These are phyloP conservation scores for Panurus biarmicus DNA, from an alignment of 2,113 vertebrate species.

Conservation along the genomic window DNA sequence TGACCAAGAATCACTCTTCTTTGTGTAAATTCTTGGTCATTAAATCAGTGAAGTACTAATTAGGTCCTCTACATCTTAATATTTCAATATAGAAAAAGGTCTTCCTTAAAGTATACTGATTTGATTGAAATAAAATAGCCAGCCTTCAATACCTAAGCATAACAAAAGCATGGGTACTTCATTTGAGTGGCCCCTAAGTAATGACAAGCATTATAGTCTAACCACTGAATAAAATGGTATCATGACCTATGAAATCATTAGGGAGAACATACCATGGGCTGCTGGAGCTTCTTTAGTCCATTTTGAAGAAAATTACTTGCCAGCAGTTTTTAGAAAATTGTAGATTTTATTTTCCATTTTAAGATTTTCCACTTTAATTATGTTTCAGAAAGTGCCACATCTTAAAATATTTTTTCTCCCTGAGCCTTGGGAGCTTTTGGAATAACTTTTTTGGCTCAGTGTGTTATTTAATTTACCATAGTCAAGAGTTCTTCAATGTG, in stretches of 20 bases:
- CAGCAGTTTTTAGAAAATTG: neutral
- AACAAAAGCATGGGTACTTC: neutral
- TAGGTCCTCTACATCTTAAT: neutral
- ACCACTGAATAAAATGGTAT: neutral
- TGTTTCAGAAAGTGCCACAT: neutral
- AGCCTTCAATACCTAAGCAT: neutral
- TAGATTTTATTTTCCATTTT: neutral
- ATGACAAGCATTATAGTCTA: neutral
- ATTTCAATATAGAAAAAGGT: neutral
- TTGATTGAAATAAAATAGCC: neutral
- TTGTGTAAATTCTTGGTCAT: neutral
- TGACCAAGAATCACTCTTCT: neutral
- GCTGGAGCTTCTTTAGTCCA: neutral
- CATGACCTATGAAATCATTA: neutral
- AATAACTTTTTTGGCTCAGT: neutral
- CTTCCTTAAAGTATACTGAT: neutral
- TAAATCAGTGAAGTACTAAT: neutral
- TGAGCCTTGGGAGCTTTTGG: neutral
- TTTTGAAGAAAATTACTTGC: neutral
- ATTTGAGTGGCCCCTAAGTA: neutral
- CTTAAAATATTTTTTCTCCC: neutral
- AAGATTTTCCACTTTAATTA: neutral
- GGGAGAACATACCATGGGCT: neutral
- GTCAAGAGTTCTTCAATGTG: neutral
- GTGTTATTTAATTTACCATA: neutral